These are phyloP conservation scores for Amaurobius ferox DNA, from an alignment of 2,888 invertebrate species.

Conservation along the genomic window DNA sequence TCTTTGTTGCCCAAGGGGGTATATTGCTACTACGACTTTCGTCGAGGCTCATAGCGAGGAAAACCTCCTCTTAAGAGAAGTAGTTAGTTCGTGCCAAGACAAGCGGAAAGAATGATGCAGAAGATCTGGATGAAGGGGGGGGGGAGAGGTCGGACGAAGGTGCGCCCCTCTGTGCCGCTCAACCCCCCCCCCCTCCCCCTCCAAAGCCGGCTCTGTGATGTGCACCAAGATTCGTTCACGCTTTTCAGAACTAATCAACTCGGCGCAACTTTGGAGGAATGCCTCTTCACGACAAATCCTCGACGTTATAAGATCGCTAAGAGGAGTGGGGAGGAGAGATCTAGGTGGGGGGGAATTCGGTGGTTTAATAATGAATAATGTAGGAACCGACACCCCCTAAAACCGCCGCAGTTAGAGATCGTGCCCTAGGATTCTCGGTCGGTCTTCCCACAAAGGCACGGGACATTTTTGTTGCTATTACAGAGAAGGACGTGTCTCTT, in stretches of 20 bases:
- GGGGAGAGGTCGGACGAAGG: neutral
- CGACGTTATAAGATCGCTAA: constrained; percentile 35
- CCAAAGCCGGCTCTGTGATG: constrained; percentile 50
- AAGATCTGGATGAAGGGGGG: constrained; percentile 49
- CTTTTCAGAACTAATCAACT: constrained; percentile 68
- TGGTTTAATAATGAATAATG: constrained; percentile 68
- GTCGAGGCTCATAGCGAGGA: constrained; percentile 31
- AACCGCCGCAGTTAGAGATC: constrained; percentile 30
- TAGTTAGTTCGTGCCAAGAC: constrained; percentile 70
- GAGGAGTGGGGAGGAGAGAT: neutral
- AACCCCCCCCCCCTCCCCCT: neutral
- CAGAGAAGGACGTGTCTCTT: constrained; percentile 16
- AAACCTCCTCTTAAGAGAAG: constrained; percentile 59
- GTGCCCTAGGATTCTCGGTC: constrained; percentile 28
- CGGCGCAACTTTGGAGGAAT: constrained; percentile 54
- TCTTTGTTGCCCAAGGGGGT: neutral
- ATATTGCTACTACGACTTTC: neutral
- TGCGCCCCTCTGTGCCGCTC: neutral
- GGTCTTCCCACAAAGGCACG: constrained; percentile 41
- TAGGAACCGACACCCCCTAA: constrained; percentile 49
- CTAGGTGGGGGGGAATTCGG: constrained; percentile 21
- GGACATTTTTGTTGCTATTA: constrained; percentile 45
- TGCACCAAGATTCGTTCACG: constrained; percentile 70
- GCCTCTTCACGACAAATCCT: constrained; percentile 60
- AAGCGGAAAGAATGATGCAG: constrained; percentile 71